Evolutionary conservation across 2,888 invertebrate genomes (phyloP).

Genomic region (Thymelicus lineola): DNA sequence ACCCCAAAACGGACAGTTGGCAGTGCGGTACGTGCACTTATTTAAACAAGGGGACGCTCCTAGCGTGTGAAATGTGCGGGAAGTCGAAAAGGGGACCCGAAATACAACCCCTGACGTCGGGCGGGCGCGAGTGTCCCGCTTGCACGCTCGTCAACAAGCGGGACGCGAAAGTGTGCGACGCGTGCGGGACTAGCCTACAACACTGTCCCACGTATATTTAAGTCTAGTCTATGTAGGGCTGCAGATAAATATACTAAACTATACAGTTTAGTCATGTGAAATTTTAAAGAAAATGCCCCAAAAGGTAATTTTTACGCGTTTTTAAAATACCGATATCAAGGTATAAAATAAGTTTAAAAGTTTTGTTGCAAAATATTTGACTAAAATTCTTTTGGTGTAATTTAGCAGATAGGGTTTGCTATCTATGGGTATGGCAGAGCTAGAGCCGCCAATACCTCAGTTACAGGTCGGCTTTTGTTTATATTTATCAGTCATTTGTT

Average conservation of each 20-base stretch:
- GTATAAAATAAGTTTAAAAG: too few species aligned
- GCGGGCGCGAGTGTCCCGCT: constrained; percentile 90
- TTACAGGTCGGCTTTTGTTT: too few species aligned
- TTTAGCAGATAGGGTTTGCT: too few species aligned
- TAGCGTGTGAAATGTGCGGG: constrained; percentile 91
- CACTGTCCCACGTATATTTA: constrained; percentile 92
- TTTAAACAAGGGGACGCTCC: constrained; percentile 80
- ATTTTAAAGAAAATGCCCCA: not conserved
- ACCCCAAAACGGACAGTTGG: constrained; percentile 79
- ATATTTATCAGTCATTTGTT: too few species aligned
- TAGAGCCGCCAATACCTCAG: too few species aligned
- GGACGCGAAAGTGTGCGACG: constrained; percentile 87
- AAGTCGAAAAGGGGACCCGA: constrained; percentile 87
- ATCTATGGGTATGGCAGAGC: too few species aligned
- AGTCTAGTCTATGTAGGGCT: constrained; percentile 15
- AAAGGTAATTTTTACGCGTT: too few species aligned
- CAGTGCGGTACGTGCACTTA: constrained; percentile 90
- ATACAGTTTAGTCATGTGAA: not conserved
- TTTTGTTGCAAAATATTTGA: too few species aligned
- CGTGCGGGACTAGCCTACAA: constrained; percentile 88
- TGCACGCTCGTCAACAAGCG: constrained; percentile 91
- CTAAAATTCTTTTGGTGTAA: too few species aligned
- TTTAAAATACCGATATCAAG: too few species aligned
- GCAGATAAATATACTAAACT: not conserved
- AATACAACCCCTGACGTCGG: constrained; percentile 87